Conservation (phyloP, 2,888 invertebrate genomes). For the Reticulitermes lucifugus region DNA sequence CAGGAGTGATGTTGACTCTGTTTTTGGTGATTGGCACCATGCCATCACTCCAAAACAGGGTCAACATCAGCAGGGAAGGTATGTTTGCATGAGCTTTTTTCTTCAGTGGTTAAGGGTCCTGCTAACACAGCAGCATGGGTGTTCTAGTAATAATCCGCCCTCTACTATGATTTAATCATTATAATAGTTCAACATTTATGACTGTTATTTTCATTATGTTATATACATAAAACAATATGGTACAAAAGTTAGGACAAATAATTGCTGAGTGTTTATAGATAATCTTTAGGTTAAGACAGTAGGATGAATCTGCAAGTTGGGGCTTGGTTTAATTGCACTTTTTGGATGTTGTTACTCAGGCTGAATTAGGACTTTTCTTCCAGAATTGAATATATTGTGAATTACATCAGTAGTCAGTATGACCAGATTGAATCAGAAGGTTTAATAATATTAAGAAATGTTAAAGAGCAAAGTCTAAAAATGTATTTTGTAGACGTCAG, state of each 20-base stretch:
- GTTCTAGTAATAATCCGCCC: not conserved
- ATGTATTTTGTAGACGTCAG: no score
- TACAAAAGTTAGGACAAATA: conserved; percentile 18
- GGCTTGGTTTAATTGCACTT: not conserved
- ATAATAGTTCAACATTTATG: not conserved
- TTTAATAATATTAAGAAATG: no score
- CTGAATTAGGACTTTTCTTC: no score
- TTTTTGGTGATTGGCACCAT: no score
- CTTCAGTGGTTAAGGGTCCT: not conserved
- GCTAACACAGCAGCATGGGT: not conserved
- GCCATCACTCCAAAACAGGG: no score
- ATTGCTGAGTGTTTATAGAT: not conserved
- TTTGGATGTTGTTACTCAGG: not conserved
- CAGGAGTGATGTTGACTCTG: no score
- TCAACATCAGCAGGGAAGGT: no score
- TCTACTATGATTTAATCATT: not conserved
- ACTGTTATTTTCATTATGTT: not conserved
- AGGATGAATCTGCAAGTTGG: not conserved
- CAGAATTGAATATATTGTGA: no score
- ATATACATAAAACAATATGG: not conserved
- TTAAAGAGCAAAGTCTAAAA: no score
- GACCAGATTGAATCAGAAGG: no score
- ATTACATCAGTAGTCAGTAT: no score
- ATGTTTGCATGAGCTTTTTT: no score
- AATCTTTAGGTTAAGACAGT: not conserved